Conservation (phyloP, 1,140 invertebrate species). For the Pseudomyrmex dendroicus region DNA sequence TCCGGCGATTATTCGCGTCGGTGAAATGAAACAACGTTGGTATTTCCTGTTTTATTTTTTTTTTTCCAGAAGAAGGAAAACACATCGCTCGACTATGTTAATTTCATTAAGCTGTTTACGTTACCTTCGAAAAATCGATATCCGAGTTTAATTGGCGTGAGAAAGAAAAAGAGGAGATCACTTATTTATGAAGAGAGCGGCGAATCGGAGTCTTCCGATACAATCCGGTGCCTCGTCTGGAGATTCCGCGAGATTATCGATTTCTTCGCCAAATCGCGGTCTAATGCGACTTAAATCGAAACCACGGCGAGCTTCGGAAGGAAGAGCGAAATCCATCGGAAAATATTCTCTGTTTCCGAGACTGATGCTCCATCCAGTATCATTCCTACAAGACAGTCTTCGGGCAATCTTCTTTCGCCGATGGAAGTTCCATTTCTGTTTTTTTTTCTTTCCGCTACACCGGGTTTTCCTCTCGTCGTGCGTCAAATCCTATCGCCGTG, state of each 20-base stretch:
- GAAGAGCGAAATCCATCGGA: neutral
- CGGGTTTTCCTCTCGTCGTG: neutral
- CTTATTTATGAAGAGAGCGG: neutral
- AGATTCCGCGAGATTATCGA: constrained; percentile 11
- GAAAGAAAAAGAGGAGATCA: neutral
- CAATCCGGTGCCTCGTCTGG: constrained; percentile 5
- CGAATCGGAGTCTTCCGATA: constrained; percentile 21
- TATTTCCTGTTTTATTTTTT: neutral
- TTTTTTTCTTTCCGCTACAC: neutral
- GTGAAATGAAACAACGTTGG: neutral
- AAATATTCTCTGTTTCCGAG: constrained; percentile 35
- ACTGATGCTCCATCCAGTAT: neutral
- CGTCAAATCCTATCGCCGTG: neutral
- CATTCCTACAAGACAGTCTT: constrained; percentile 19
- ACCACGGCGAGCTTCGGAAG: neutral
- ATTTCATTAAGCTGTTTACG: constrained; percentile 27
- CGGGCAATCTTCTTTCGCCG: neutral
- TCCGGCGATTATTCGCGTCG: constrained; percentile 19
- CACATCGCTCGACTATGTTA: constrained; percentile 19
- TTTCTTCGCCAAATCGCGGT: constrained; percentile 3
- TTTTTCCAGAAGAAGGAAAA: constrained; percentile 11
- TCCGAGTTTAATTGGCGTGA: constrained; percentile 13
- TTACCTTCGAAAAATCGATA: constrained; percentile 23
- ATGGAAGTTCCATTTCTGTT: constrained; percentile 29
- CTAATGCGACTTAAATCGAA: constrained; percentile 7